Base-by-base conservation (phyloP, 2,113 vertebrate species). In the Saimiri boliviensis region DNA sequence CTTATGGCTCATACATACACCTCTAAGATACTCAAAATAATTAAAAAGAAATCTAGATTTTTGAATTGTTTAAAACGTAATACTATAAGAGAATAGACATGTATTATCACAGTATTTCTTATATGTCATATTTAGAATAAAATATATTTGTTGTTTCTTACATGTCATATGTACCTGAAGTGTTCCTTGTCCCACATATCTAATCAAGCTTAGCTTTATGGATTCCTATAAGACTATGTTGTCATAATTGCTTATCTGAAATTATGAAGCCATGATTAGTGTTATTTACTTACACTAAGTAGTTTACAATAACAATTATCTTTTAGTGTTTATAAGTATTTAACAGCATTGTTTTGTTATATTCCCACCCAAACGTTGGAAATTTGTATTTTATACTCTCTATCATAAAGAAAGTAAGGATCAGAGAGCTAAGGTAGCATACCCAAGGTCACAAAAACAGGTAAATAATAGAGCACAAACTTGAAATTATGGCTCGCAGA, bases 131-230 rank as follows among this genome's bases (percentile, higher is more conserved):
- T 83, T 80, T 40, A 47, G 5, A 87, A 45, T 30, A 74, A 95
- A 84, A 25, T 2, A 3, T 83, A 27, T 25, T 86, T 60, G 20
- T 30, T 35, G 0, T 6, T 82, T 85, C 11, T 80, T 71, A 21
- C 8, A 42, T 2, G 0, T 63, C 9, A 25, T 42, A 23, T 14
- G 12, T 25, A n/a, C 0, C 14, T 60, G 19, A 32, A 73, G 1
- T 30, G 4, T 45, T 73, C 82, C 25, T 63, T 71, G 32, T 54
- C 21, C 68, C 4, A 42, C 8, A 0, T 89, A 25, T 77, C 10
- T 25, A 66, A 30, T 20, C 2, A 2, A 60, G 49, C 12, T 49
- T 74, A 86, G 12, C 20, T 1, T 47, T 89, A 66, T 73, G 1
- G 1, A 47, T 81, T 80, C 3, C 19, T 11, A 27, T 52, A 12